Conservation (phyloP, 2,888 invertebrate genomes). For the Choristoneura rosaceana region DNA sequence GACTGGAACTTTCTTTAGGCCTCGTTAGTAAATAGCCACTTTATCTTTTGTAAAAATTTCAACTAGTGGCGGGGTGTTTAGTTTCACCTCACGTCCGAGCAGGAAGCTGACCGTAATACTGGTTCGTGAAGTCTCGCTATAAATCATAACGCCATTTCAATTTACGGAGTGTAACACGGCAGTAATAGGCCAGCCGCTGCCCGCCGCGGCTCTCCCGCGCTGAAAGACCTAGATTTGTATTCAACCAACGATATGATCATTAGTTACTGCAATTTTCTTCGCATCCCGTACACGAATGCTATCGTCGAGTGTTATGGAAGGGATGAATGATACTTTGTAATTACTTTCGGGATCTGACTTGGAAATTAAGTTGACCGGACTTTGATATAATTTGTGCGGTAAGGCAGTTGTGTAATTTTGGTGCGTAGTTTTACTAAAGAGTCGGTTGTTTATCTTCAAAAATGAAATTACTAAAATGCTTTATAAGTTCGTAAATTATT, state of each 20-base stretch:
- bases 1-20: constrained; percentile 23
- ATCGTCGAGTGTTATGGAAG: constrained; percentile 64
- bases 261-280: constrained; percentile 83
- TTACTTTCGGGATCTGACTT: constrained; percentile 70
- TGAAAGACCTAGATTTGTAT: constrained; percentile 82
- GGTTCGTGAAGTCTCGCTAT: constrained; percentile 75
- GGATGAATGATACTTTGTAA: constrained; percentile 76
- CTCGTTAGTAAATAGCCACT: constrained; percentile 29
- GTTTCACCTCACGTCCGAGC: constrained; percentile 74
- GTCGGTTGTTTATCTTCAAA: background rate
- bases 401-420: constrained; percentile 46
- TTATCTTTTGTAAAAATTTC: constrained; percentile 42
- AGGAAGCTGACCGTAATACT: constrained; percentile 75
- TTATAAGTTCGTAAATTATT: background rate
- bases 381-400: constrained; percentile 61
- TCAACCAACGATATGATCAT: constrained; percentile 81
- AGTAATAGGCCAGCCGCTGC: constrained; percentile 72
- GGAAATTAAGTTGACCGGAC: constrained; percentile 63
- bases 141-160: constrained; percentile 83
- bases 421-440: constrained; percentile 2
- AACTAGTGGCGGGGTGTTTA: constrained; percentile 50
- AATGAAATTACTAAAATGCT: constrained; percentile 7
- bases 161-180: constrained; percentile 75
- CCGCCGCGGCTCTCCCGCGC: constrained; percentile 59
- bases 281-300: constrained; percentile 73